phyloP scores from a whole-genome alignment of 2,797 vertebrate genomes.

The Onychomys torridus region DNA sequence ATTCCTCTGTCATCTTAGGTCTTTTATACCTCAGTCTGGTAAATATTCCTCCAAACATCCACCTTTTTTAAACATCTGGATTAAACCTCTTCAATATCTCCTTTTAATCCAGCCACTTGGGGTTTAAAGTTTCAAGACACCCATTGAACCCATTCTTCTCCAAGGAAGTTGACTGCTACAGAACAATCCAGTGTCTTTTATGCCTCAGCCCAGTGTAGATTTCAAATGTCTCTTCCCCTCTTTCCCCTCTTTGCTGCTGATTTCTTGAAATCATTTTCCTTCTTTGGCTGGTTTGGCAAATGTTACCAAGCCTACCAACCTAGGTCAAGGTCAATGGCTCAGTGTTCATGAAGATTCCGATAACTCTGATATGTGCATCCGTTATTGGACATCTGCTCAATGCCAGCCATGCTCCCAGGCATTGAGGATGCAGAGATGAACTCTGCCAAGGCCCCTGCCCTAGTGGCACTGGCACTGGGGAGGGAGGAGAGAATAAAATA shows the following conservation, averaged over 20 bases:
- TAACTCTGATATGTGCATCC: neutral
- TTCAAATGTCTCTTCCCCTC: fast-evolving
- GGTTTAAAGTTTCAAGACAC: slow-evolving; percentile 1
- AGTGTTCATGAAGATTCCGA: slow-evolving; percentile 2
- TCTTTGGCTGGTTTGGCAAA: neutral
- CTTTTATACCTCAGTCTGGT: neutral
- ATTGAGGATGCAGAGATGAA: neutral
- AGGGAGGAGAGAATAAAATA: neutral
- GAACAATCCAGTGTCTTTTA: neutral
- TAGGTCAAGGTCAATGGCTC: neutral
- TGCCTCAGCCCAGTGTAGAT: neutral
- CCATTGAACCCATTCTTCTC: neutral
- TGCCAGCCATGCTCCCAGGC: neutral
- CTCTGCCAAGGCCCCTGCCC: neutral
- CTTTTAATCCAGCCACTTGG: neutral
- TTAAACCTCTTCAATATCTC: neutral
- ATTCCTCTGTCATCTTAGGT: neutral
- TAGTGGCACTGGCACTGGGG: neutral
- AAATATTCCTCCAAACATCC: neutral
- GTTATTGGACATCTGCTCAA: neutral
- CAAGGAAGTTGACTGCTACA: no score
- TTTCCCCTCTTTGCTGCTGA: neutral
- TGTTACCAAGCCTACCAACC: neutral
- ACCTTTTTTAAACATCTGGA: neutral
- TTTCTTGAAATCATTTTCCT: neutral